Percentiles rank a stretch among this genome's conserved stretches.
phyloP scores from a whole-genome alignment of 1,140 invertebrate species.

The Drosophila tani region DNA sequence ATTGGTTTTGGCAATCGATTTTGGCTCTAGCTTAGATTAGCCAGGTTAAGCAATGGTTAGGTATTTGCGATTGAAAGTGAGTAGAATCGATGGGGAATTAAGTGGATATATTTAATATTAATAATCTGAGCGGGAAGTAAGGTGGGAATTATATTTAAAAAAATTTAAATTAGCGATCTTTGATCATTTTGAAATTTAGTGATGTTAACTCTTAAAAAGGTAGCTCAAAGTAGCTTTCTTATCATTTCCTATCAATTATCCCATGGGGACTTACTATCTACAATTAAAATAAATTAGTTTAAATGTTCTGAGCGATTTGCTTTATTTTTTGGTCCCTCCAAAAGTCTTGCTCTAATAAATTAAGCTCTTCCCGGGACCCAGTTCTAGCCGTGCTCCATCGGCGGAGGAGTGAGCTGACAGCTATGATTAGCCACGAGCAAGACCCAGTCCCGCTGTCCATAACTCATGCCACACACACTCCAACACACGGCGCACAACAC shows the following conservation, averaged over 20 bases:
- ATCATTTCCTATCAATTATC: too few relatives aligned
- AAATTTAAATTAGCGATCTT: too few relatives aligned
- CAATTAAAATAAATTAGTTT: background rate
- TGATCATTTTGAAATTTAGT: too few relatives aligned
- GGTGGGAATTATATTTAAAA: too few relatives aligned
- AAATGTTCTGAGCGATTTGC: background rate
- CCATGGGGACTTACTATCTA: too few relatives aligned
- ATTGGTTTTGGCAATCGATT: constrained; percentile 47
- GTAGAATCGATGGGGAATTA: background rate
- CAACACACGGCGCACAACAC: constrained; percentile 11
- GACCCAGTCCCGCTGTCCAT: constrained; percentile 34
- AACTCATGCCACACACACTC: constrained; percentile 56
- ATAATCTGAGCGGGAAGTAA: accelerated
- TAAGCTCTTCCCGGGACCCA: constrained; percentile 11
- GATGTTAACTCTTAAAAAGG: too few relatives aligned
- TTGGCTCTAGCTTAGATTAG: constrained; percentile 13
- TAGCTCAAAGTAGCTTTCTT: too few relatives aligned
- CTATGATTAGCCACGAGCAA: constrained; percentile 44
- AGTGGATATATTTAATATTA: background rate
- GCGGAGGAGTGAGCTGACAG: constrained; percentile 27
- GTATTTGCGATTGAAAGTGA: background rate
- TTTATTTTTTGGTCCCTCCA: background rate
- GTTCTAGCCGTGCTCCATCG: constrained; percentile 7
- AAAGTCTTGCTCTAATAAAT: constrained; percentile 8
- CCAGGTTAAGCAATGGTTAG: constrained; percentile 16